phyloP scores from a whole-genome alignment of 1,140 invertebrate species.

The Leucophenga varia region DNA sequence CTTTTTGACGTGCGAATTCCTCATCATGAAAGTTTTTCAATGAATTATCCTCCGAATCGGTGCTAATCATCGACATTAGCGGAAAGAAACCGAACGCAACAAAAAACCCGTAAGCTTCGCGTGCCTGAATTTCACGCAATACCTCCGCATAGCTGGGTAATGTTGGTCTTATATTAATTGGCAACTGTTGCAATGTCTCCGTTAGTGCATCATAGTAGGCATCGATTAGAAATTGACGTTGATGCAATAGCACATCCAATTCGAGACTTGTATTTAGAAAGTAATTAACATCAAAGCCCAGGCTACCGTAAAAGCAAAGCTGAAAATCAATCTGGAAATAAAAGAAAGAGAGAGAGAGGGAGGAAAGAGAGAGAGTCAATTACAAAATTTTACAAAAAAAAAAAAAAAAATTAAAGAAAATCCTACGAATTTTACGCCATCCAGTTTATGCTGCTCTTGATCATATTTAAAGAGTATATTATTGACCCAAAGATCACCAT shows the following conservation, averaged over 20 bases:
- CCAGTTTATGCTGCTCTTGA: slow-evolving; percentile 18
- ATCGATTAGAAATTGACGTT: slow-evolving; percentile 48
- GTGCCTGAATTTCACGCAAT: slow-evolving; percentile 33
- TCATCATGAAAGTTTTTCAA: slow-evolving; percentile 47
- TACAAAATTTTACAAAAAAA: too few species aligned
- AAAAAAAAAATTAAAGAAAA: too few species aligned
- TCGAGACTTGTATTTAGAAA: slow-evolving; percentile 50
- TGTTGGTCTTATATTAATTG: slow-evolving; percentile 41
- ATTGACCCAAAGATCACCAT: slow-evolving; percentile 69
- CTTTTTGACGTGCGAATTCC: slow-evolving; percentile 40
- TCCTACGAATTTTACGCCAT: slow-evolving; percentile 55
- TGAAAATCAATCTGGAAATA: slow-evolving; percentile 50
- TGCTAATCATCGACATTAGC: slow-evolving; percentile 44
- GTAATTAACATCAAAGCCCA: slow-evolving; percentile 52
- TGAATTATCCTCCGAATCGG: slow-evolving; percentile 47
- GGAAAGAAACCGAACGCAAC: slow-evolving; percentile 48
- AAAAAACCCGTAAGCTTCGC: slow-evolving; percentile 49
- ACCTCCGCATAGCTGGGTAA: slow-evolving; percentile 52
- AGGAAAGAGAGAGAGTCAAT: background rate
- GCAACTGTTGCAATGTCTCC: slow-evolving; percentile 45
- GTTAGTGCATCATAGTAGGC: slow-evolving; percentile 39
- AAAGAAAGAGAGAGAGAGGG: too few species aligned
- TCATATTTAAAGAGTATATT: slow-evolving; percentile 65
- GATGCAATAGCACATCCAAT: slow-evolving; percentile 33
- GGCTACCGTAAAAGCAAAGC: slow-evolving; percentile 44